These are phyloP conservation scores for Drosophila rhopaloa DNA, from an alignment of 1,140 invertebrate species.

Conservation along the genomic window DNA sequence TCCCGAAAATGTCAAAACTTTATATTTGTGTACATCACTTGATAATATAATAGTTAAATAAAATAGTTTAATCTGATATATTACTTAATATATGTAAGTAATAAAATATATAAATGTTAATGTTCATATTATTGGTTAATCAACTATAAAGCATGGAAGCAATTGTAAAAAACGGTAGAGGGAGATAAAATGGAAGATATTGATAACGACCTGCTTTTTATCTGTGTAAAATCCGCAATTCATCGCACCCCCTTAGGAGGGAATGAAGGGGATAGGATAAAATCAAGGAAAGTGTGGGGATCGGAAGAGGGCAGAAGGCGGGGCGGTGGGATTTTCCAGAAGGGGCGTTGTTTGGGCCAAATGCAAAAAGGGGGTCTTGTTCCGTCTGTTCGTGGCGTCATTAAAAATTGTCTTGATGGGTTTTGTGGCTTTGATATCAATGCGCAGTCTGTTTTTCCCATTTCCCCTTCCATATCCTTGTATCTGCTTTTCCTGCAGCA, in stretches of 20 bases:
- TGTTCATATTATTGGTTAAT: too few species aligned
- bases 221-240: background rate
- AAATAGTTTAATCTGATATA: too few species aligned
- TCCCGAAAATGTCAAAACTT: background rate
- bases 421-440: constrained; percentile 71
- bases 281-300: too few species aligned
- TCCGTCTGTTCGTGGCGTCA: constrained; percentile 48
- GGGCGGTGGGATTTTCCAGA: background rate
- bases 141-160: too few species aligned
- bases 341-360: background rate
- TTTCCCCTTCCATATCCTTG: background rate
- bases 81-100: too few species aligned
- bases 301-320: background rate
- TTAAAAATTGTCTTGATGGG: constrained; percentile 77
- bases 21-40: too few species aligned
- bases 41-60: too few species aligned
- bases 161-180: too few species aligned
- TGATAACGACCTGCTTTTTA: background rate
- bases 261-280: background rate
- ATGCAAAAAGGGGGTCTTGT: constrained; percentile 9
- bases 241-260: background rate
- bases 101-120: too few species aligned
- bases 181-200: background rate
- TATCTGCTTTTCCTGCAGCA: background rate
- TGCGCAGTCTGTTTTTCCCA: constrained; percentile 18